Base-by-base conservation (phyloP, 2,888 invertebrate species). In the Agriopis marginaria region DNA sequence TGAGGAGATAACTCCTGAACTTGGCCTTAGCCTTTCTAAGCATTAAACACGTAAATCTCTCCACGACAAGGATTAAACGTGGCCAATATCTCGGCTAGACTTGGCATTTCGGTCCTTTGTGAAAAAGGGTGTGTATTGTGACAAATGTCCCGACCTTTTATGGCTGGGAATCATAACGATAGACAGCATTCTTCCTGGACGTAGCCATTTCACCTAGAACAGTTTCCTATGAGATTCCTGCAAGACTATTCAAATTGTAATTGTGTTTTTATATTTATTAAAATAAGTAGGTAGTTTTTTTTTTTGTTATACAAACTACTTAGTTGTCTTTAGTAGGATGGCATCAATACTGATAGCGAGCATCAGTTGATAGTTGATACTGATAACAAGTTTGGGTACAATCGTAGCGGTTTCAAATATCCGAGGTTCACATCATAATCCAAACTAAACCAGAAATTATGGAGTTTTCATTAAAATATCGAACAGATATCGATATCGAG, bases 61-160 rank as follows among this genome's bases (percentile, higher is more conserved):
- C 14, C 66, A 60, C 63, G 77, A 77, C 76, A 63, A 62, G 74
- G 75, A 78, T 75, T 75, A 75, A 78, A 79, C 77, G 75, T 74
- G 74, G 72, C 72, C 72, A 66, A 74, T 74, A 74, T 80, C 60
- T 73, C 63, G 51, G 75, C 76, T 61, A 70, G 61, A 58, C 59
- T 56, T 49, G 56, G 44, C 50, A 63, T 74, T 72, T 69, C 42
- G 50, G 58, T 32, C 14, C 59, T 67, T 66, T 55, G 17, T 61
- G 68, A 70, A 65, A 72, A 68, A 54, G 70, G 70, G 50, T 66
- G 51, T 63, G 51, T 63, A 69, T 62, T 67, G 47, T 70, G 66
- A 67, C 68, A 73, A 73, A 73, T 67, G 71, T 60, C 62, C 51
- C 59, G 63, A 68, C 2, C 67, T 58, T 70, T 74, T 72, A 63